phyloP scores from a whole-genome alignment of 2,888 invertebrate genomes.

The Cerastoderma edule region DNA sequence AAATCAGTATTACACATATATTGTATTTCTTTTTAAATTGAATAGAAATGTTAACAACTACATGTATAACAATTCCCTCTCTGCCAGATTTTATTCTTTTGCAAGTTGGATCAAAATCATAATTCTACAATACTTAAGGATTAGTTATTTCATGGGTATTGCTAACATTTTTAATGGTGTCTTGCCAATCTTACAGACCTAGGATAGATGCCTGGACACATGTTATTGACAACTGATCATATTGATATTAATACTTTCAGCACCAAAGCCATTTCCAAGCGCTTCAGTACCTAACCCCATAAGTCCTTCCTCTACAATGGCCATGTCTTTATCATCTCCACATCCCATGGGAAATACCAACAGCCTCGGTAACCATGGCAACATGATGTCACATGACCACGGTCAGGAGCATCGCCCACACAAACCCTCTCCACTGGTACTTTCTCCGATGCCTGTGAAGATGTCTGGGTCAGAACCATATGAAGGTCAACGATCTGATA shows the following conservation, averaged over 20 bases:
- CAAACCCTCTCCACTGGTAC: conserved; percentile 58
- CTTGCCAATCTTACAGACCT: no score
- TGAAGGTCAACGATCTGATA: conserved; percentile 39
- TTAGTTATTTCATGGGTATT: no score
- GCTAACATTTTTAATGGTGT: no score
- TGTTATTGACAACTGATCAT: no score
- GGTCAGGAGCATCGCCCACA: conserved; percentile 56
- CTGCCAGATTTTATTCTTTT: no score
- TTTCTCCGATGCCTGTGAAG: conserved; percentile 50
- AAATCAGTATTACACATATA: no score
- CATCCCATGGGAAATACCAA: not conserved
- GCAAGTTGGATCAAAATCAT: no score
- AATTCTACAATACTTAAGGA: no score
- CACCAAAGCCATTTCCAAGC: conserved; percentile 30
- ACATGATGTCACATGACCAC: conserved; percentile 11
- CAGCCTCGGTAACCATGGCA: conserved; percentile 14
- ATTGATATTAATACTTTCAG: conserved; percentile 19
- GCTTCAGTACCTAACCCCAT: conserved; percentile 33
- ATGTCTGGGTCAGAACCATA: conserved; percentile 8
- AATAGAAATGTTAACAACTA: no score
- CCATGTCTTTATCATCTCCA: conserved; percentile 40
- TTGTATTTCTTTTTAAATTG: no score
- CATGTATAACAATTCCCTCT: no score
- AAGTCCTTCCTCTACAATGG: conserved; percentile 36
- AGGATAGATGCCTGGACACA: no score